phyloP scores from a whole-genome alignment of 1,140 invertebrate species.

The Laupala kohalensis region DNA sequence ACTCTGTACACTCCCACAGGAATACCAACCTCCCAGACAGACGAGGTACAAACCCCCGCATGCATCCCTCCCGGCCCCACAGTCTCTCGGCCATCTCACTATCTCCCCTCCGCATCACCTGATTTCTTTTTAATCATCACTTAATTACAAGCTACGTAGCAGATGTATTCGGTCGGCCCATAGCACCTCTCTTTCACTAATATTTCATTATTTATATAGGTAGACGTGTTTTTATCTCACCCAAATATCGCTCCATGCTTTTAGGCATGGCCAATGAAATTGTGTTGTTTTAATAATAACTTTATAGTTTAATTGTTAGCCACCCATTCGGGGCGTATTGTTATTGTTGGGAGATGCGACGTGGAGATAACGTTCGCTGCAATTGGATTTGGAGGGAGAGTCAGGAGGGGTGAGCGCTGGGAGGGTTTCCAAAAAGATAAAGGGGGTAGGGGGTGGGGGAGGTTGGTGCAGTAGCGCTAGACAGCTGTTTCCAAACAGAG shows the following conservation, averaged over 20 bases:
- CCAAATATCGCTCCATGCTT: conserved; percentile 2
- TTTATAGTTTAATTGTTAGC: conserved; percentile 9
- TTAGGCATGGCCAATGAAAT: not conserved
- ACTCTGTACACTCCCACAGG: no score
- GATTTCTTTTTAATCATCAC: conserved; percentile 5
- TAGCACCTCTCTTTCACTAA: conserved; percentile 1
- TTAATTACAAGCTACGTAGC: conserved; percentile 4
- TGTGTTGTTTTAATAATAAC: conserved; percentile 6
- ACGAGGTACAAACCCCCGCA: not conserved
- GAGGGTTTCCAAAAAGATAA: not conserved
- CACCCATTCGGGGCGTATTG: not conserved
- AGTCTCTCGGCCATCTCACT: not conserved
- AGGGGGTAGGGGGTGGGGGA: not conserved
- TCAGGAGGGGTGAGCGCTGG: no score
- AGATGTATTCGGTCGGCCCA: not conserved
- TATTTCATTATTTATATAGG: conserved; percentile 2
- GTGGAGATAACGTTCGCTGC: not conserved
- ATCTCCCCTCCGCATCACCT: conserved; percentile 5
- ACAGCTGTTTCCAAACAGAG: no score
- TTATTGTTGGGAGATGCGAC: not conserved
- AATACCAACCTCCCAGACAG: not conserved
- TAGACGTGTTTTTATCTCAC: not conserved
- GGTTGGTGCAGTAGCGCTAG: no score
- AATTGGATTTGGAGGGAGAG: not conserved
- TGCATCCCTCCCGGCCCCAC: not conserved